Evolutionary conservation across 2,113 vertebrate species (phyloP).

Genomic region (Suricata suricatta): DNA sequence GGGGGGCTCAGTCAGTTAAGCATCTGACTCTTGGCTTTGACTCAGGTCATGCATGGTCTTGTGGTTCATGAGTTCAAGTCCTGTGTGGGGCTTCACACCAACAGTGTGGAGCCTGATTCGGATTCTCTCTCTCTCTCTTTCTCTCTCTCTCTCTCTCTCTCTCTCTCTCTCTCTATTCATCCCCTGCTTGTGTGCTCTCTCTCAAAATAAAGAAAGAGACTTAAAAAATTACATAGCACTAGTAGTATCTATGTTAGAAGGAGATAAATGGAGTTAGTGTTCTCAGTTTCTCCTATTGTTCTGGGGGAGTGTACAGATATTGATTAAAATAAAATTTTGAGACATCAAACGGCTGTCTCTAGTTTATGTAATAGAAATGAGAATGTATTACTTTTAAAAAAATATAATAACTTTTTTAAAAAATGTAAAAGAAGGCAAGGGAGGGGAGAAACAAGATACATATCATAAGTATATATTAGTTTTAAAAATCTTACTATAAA

Average conservation of each 20-base stretch:
- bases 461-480: not conserved
- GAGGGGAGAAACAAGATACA: not conserved
- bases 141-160: not conserved
- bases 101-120: not conserved
- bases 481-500: not conserved
- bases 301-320: no score
- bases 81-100: fast-evolving
- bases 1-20: not conserved
- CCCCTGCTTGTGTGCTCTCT: no score
- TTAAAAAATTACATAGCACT: not conserved
- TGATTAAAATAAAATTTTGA: not conserved
- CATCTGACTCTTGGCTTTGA: not conserved
- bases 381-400: not conserved
- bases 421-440: not conserved
- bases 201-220: not conserved
- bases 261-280: not conserved
- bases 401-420: not conserved
- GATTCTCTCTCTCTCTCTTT: not conserved
- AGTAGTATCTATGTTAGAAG: not conserved
- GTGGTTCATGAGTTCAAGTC: not conserved
- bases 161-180: not conserved
- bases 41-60: not conserved
- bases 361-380: not conserved
- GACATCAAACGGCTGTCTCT: not conserved
- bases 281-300: not conserved